Percentiles rank a stretch among this genome's conserved stretches.
phyloP scores from a whole-genome alignment of 2,113 vertebrate species.

The Empidonax alnorum region DNA sequence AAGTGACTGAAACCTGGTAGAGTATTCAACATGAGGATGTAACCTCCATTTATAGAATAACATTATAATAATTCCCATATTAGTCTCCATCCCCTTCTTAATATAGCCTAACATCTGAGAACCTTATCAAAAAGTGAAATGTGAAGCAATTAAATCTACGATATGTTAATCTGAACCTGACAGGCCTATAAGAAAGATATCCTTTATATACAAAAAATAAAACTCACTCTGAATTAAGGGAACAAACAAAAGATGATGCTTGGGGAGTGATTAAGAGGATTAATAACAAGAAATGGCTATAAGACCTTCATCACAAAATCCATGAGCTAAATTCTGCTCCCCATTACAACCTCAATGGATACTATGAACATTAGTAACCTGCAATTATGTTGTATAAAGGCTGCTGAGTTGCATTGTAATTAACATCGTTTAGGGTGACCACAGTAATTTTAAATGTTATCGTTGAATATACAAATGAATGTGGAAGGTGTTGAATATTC shows the following conservation, averaged over 20 bases:
- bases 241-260: constrained; percentile 65
- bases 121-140: constrained; percentile 64
- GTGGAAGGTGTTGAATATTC: constrained; percentile 64
- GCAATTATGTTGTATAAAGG: constrained; percentile 67
- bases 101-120: constrained; percentile 56
- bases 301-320: constrained; percentile 59
- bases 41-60: constrained; percentile 61
- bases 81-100: constrained; percentile 51
- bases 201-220: constrained; percentile 54
- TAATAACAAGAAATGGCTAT: constrained; percentile 61
- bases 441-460: constrained; percentile 69
- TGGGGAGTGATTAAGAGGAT: constrained; percentile 58
- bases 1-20: constrained; percentile 8
- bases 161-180: constrained; percentile 53
- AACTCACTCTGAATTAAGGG: constrained; percentile 55
- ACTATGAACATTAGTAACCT: constrained; percentile 64
- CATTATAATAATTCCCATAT: constrained; percentile 61
- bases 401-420: constrained; percentile 46
- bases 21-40: constrained; percentile 41
- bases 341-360: constrained; percentile 62
- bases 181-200: constrained; percentile 48
- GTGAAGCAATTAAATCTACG: constrained; percentile 69
- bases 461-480: constrained; percentile 15
- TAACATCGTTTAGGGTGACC: constrained; percentile 66
- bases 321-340: constrained; percentile 62